A percentile compares a stretch with the other conserved stretches of the same genome.
These are phyloP conservation scores for Gnathonemus longibarbis DNA, from an alignment of 2,113 vertebrate genomes.

Conservation along the genomic window DNA sequence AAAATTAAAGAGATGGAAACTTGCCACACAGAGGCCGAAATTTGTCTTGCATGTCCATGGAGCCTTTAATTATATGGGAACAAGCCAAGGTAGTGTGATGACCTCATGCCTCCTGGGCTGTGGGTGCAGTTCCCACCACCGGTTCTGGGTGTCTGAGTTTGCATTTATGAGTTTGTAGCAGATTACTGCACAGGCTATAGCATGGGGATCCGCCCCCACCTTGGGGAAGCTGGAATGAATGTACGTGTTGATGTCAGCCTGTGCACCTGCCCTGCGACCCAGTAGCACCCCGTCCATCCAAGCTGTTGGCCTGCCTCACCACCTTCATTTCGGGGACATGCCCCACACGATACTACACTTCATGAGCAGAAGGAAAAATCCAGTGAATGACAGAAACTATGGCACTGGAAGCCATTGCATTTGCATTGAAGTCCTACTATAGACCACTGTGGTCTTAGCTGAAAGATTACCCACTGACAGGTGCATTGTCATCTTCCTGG, in stretches of 20 bases:
- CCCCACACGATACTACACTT: background rate
- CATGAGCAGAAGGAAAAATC: background rate
- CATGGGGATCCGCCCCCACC: background rate
- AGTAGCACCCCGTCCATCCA: background rate
- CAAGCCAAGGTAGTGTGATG: background rate
- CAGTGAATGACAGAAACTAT: background rate
- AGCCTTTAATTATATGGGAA: background rate
- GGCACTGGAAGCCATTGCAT: background rate
- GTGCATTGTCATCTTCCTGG: no score
- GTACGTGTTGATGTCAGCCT: background rate
- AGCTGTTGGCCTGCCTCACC: background rate
- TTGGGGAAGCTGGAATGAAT: background rate
- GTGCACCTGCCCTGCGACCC: background rate
- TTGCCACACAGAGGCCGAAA: background rate
- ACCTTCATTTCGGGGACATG: background rate
- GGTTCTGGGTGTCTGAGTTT: background rate
- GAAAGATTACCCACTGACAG: background rate
- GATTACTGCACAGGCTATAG: background rate
- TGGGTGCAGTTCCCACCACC: background rate
- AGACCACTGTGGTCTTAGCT: background rate
- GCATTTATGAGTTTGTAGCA: background rate
- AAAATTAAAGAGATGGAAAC: background rate
- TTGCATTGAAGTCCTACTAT: background rate
- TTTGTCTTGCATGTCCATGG: background rate
- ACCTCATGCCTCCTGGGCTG: background rate